Evolutionary conservation across 2,113 vertebrate species (phyloP), one percentile per base, ranked within the genome.

Genomic region (Phylloscopus whistleri): DNA sequence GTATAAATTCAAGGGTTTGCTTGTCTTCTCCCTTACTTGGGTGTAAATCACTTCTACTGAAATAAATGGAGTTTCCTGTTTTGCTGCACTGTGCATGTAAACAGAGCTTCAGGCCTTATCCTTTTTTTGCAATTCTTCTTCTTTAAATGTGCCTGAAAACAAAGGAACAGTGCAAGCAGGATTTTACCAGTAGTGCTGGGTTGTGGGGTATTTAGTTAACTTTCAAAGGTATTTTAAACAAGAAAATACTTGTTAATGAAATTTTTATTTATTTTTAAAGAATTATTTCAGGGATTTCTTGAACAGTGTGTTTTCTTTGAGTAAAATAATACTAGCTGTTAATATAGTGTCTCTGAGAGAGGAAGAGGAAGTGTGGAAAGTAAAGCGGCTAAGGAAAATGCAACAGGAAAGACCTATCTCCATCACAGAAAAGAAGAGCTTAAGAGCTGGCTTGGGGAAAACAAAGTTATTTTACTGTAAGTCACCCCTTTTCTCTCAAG

Each of bases 391-490:
- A 43, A 67, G 63, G 43, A 73, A 92, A 94, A 73, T 33, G 28
- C 49, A 69, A 51, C 62, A 82, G 74, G 49, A 86, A 94, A 84
- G 64, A 39, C 56, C 53, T 87, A 13, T 64, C 62, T 95, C 41
- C 37, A 67, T 94, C 81, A 60, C 56, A 64, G 73, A 75, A 51
- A 75, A 84, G 33, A 20, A 87, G 74, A 85, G 43, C 84, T 91
- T 55, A 84, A 87, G 63, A 85, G 28, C 64, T 88, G 79, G 58
- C 26, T 80, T 89, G 66, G 75, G 78, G 68, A 84, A 88, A 93
- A 80, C 67, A 55, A 87, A 80, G 63, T 87, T 89, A 21, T 89
- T 87, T 93, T 93, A 69, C 66, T 72, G 31, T 82, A 92, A 86
- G 83, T 86, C 41, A 33, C 86, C 58, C 62, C 19, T 89, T 86